A percentile compares a stretch with the other conserved stretches of the same genome.
Evolutionary conservation across 2,113 vertebrate genomes (phyloP).

Genomic region (Globicephala melas): DNA sequence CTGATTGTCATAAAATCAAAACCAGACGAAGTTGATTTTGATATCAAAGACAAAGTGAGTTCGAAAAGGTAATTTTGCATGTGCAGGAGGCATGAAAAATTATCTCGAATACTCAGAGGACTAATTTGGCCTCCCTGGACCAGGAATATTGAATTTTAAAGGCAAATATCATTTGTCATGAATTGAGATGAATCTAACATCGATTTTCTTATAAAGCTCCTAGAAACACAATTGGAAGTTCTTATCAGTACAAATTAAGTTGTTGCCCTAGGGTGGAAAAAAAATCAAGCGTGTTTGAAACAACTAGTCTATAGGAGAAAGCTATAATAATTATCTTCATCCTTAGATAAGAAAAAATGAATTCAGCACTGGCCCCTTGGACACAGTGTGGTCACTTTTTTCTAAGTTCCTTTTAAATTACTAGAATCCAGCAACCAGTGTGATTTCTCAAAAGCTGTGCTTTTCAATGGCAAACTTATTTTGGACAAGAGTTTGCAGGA

Average conservation of each 20-base stretch:
- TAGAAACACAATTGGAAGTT: slow-evolving; percentile 53
- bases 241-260: slow-evolving; percentile 61
- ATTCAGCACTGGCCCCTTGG: not conserved
- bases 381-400: not conserved
- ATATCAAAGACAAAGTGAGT: slow-evolving; percentile 65
- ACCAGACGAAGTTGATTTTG: slow-evolving; percentile 58
- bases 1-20: slow-evolving; percentile 62
- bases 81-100: slow-evolving; percentile 57
- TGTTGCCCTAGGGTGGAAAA: slow-evolving; percentile 48
- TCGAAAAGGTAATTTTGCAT: slow-evolving; percentile 51
- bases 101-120: slow-evolving; percentile 37
- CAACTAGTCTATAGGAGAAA: slow-evolving; percentile 28
- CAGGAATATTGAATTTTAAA: slow-evolving; percentile 63
- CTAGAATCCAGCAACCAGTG: not conserved
- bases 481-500: not conserved
- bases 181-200: slow-evolving; percentile 41
- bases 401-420: slow-evolving; percentile 9
- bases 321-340: slow-evolving; percentile 37
- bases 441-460: slow-evolving; percentile 22
- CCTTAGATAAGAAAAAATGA: slow-evolving; percentile 43
- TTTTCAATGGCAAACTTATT: slow-evolving; percentile 41
- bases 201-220: slow-evolving; percentile 25
- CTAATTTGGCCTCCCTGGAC: slow-evolving; percentile 17
- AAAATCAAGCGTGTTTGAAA: slow-evolving; percentile 47
- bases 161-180: slow-evolving; percentile 42